phyloP scores from a whole-genome alignment of 2,113 vertebrate species.

The Stegostoma tigrinum region DNA sequence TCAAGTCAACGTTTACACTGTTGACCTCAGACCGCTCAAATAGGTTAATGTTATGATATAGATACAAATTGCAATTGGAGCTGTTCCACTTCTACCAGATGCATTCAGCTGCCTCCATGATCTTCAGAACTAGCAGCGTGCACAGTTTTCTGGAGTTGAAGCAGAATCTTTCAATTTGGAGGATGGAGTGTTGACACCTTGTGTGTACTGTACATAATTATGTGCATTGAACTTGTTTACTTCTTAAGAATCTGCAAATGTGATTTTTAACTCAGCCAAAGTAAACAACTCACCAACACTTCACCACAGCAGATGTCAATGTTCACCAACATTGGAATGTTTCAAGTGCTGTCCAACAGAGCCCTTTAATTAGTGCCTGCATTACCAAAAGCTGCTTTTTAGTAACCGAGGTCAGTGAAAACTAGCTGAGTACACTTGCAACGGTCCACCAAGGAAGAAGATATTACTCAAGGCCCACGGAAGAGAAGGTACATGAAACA shows the following conservation, averaged over 20 bases:
- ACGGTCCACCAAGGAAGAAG: too few relatives aligned
- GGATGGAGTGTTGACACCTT: background rate
- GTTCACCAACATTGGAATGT: background rate
- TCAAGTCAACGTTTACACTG: background rate
- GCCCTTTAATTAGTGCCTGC: background rate
- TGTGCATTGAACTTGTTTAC: background rate
- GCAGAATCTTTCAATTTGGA: background rate
- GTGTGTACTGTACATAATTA: background rate
- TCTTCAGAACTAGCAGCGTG: background rate
- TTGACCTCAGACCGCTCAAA: too few relatives aligned
- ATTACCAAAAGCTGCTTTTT: background rate
- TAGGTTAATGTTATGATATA: background rate
- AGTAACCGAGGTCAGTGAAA: background rate
- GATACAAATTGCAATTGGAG: background rate
- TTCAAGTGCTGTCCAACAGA: background rate
- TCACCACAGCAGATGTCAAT: background rate
- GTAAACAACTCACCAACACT: background rate
- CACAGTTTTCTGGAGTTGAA: background rate
- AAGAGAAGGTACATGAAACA: too few relatives aligned
- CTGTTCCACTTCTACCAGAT: background rate
- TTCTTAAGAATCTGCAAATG: constrained; percentile 23
- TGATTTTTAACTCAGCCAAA: background rate
- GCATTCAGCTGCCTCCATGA: background rate
- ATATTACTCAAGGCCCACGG: too few relatives aligned
- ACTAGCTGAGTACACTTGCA: too few relatives aligned